phyloP scores from a whole-genome alignment of 2,113 vertebrate species.

The Labrus mixtus region DNA sequence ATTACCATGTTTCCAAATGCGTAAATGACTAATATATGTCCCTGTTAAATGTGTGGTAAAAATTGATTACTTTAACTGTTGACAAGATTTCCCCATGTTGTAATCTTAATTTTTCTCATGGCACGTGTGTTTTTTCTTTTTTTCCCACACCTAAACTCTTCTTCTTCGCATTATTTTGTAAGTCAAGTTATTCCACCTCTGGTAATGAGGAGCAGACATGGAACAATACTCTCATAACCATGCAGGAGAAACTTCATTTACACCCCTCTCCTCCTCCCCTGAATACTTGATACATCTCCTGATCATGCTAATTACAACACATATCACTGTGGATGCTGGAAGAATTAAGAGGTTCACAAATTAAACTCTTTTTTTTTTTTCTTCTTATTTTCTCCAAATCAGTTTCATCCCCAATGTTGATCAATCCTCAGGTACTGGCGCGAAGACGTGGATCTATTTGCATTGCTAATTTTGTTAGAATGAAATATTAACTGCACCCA shows the following conservation, averaged over 20 bases:
- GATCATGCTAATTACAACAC: slow-evolving; percentile 45
- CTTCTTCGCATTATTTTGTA: background rate
- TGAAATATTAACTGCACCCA: slow-evolving; percentile 8
- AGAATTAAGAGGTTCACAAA: slow-evolving; percentile 34
- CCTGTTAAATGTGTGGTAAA: too few relatives aligned
- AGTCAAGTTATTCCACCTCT: background rate
- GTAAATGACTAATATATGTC: too few relatives aligned
- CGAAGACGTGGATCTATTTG: slow-evolving; percentile 16
- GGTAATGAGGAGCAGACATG: background rate
- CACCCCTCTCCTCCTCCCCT: background rate
- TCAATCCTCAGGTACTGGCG: slow-evolving; percentile 7
- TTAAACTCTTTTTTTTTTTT: background rate
- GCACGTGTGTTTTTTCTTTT: too few relatives aligned
- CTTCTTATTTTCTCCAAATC: background rate
- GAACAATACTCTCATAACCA: slow-evolving; percentile 1
- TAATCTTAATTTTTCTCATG: too few relatives aligned
- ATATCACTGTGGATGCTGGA: slow-evolving; percentile 27
- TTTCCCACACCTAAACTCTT: background rate
- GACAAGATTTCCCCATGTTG: too few relatives aligned
- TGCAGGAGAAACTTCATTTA: background rate
- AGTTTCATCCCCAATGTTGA: slow-evolving; percentile 13
- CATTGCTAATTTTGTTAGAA: slow-evolving; percentile 27
- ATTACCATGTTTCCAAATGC: too few relatives aligned
- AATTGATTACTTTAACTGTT: too few relatives aligned
- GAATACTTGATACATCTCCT: slow-evolving; percentile 21